A percentile compares a stretch with the other conserved stretches of the same genome.
phyloP scores from a whole-genome alignment of 2,113 vertebrate species.

The Sebastes schlegelii region DNA sequence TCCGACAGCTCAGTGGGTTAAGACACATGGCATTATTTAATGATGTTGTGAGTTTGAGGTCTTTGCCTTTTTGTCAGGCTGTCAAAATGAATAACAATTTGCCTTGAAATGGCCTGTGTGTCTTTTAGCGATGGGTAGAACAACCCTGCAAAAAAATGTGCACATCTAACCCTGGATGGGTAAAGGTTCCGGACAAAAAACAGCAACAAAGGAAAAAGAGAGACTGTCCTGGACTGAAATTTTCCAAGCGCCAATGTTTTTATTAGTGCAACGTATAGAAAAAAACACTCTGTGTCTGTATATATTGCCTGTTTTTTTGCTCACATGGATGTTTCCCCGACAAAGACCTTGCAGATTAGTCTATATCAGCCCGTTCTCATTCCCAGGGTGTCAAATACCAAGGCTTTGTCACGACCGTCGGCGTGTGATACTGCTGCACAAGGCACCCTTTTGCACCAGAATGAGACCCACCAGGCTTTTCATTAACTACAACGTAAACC shows the following conservation, averaged over 20 bases:
- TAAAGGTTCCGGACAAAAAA: background rate
- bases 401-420: too few species aligned
- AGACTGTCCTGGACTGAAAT: background rate
- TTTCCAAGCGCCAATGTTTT: background rate
- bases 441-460: too few species aligned
- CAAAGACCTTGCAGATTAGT: background rate
- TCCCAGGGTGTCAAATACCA: too few species aligned
- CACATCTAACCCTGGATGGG: background rate
- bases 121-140: background rate
- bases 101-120: background rate
- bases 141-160: background rate
- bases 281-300: background rate
- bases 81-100: slow-evolving; percentile 49
- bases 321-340: background rate
- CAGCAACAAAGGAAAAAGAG: background rate
- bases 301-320: background rate
- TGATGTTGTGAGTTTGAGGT: slow-evolving; percentile 46
- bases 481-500: too few species aligned
- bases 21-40: slow-evolving; percentile 44
- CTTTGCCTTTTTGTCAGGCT: slow-evolving; percentile 49
- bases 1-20: slow-evolving; percentile 38
- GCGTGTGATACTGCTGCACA: too few species aligned
- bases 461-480: too few species aligned
- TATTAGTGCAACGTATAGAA: background rate
- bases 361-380: too few species aligned